Conservation (phyloP, 2,888 invertebrate species). For the Tryphoninae sp. region DNA sequence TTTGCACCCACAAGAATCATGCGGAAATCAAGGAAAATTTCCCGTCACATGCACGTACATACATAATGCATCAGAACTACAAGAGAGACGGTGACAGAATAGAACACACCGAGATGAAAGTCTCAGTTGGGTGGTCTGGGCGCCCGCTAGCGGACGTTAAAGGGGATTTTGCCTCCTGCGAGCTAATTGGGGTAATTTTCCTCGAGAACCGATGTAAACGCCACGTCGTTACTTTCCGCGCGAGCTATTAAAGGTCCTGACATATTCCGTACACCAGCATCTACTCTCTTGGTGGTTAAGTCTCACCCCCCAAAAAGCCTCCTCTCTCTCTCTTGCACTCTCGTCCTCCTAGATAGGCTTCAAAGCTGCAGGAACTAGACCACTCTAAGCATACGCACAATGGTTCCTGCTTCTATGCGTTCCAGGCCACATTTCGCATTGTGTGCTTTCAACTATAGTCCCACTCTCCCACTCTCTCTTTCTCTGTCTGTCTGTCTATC, state of each 20-base stretch:
- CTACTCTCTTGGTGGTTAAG: neutral
- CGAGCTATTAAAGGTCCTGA: constrained; percentile 67
- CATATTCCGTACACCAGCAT: constrained; percentile 65
- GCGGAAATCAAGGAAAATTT: too few species aligned
- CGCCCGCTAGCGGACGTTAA: constrained; percentile 42
- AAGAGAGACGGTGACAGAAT: constrained; percentile 24
- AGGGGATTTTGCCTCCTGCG: constrained; percentile 57
- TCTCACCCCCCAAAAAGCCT: neutral
- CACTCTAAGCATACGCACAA: constrained; percentile 54
- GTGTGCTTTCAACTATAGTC: constrained; percentile 28
- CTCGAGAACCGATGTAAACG: constrained; percentile 75
- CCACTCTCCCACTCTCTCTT: neutral
- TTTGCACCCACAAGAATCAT: neutral
- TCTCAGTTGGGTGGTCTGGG: constrained; percentile 27
- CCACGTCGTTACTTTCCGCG: constrained; percentile 67
- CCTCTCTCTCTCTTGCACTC: neutral
- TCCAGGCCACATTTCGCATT: constrained; percentile 56
- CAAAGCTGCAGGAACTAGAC: constrained; percentile 37
- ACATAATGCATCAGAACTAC: constrained; percentile 18
- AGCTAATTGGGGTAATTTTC: constrained; percentile 78
- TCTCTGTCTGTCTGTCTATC: constrained; percentile 50
- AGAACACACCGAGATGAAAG: constrained; percentile 44
- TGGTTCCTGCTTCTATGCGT: constrained; percentile 43
- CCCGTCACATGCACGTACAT: constrained; percentile 4
- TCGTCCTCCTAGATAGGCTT: neutral